Percentiles rank a stretch among this genome's conserved stretches.
Evolutionary conservation across 2,113 vertebrate genomes (phyloP).

Genomic region (Eudyptes chrysolophus): DNA sequence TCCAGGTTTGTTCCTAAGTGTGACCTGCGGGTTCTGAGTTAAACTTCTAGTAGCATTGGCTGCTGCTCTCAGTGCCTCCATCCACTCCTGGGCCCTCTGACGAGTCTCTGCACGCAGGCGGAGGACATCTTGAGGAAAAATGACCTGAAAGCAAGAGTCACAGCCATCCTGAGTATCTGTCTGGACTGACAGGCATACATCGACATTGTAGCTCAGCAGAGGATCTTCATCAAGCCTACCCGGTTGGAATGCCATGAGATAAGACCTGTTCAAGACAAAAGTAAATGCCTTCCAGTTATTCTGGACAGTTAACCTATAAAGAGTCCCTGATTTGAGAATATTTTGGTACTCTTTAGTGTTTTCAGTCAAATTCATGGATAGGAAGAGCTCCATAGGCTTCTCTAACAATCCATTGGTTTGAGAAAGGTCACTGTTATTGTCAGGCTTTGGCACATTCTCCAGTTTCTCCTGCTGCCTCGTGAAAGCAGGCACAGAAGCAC

Average conservation of each 20-base stretch:
- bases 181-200: constrained; percentile 85
- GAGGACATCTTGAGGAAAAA: constrained; percentile 88
- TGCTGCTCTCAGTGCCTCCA: constrained; percentile 82
- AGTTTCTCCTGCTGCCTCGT: constrained; percentile 58
- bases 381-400: constrained; percentile 79
- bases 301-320: constrained; percentile 86
- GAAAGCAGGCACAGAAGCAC: constrained; percentile 70
- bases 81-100: constrained; percentile 88
- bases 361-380: constrained; percentile 68
- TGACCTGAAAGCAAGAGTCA: constrained; percentile 86
- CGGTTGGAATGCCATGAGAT: constrained; percentile 87
- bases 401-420: constrained; percentile 55
- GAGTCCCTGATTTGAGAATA: constrained; percentile 86
- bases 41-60: constrained; percentile 73
- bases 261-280: constrained; percentile 86
- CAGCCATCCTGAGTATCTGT: constrained; percentile 77
- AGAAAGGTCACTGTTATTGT: constrained; percentile 37
- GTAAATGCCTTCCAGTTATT: constrained; percentile 94
- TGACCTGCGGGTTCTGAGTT: constrained; percentile 77
- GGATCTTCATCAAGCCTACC: constrained; percentile 87
- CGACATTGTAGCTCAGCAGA: constrained; percentile 81
- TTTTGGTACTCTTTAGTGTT: constrained; percentile 77
- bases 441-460: constrained; percentile 53
- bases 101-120: constrained; percentile 85
- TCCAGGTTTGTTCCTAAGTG: constrained; percentile 79